phyloP scores from a whole-genome alignment of 2,888 invertebrate genomes.

The Acleris laterana region DNA sequence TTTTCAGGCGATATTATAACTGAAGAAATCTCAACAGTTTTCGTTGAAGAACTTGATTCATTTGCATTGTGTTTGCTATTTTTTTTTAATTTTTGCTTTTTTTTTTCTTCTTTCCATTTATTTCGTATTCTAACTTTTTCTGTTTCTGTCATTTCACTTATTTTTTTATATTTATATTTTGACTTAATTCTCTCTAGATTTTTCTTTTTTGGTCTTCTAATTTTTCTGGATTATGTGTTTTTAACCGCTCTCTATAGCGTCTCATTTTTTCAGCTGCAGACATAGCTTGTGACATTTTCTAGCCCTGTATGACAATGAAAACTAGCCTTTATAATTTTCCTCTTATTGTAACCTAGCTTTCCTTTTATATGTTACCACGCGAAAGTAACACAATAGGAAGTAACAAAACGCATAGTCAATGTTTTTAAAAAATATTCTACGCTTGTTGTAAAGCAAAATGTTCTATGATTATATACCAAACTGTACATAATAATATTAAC shows the following conservation, averaged over 20 bases:
- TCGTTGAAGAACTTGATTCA: slow-evolving; percentile 3
- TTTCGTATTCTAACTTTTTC: slow-evolving; percentile 13
- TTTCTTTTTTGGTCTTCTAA: too few species aligned
- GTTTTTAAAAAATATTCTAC: slow-evolving; percentile 7
- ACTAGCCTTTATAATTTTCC: slow-evolving; percentile 18
- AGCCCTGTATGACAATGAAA: slow-evolving; percentile 10
- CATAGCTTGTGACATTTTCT: slow-evolving; percentile 5
- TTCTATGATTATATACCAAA: slow-evolving; percentile 3
- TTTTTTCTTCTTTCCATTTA: slow-evolving; percentile 17
- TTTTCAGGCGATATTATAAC: slow-evolving; percentile 4
- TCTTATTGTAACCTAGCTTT: too few species aligned
- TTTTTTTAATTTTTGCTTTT: slow-evolving; percentile 7
- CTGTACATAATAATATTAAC: slow-evolving; percentile 6
- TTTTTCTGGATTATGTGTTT: too few species aligned
- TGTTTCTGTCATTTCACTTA: slow-evolving; percentile 16
- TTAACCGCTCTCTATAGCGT: too few species aligned
- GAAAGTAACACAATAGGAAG: slow-evolving; percentile 21
- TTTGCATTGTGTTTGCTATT: not conserved
- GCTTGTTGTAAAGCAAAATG: slow-evolving; percentile 2
- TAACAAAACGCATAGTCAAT: slow-evolving; percentile 7
- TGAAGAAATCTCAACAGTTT: slow-evolving; percentile 4
- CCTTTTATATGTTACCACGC: slow-evolving; percentile 12
- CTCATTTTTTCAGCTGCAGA: too few species aligned
- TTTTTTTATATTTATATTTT: slow-evolving; percentile 20
- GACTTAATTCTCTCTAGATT: too few species aligned